Conservation (phyloP, 2,888 invertebrate genomes). For the Scelioninae gen. 2 region DNA sequence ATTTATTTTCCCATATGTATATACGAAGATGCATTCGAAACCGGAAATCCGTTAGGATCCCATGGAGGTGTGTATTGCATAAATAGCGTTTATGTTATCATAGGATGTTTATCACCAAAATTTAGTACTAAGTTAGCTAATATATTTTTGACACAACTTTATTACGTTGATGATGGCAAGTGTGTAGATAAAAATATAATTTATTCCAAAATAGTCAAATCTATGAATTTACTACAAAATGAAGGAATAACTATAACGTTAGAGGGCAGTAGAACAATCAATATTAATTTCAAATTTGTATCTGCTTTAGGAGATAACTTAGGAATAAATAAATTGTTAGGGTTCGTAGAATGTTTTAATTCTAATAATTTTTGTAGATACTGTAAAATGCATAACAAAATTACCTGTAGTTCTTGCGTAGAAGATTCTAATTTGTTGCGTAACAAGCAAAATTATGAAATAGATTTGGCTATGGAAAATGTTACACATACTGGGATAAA, state of each 20-base stretch:
- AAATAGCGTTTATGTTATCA: conserved; percentile 5
- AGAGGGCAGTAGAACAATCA: background rate
- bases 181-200: conserved; percentile 6
- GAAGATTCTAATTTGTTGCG: conserved; percentile 26
- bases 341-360: conserved; percentile 26
- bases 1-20: conserved; percentile 1
- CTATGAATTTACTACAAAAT: conserved; percentile 10
- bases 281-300: conserved; percentile 17
- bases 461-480: conserved; percentile 10
- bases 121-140: background rate
- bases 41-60: conserved; percentile 5
- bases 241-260: conserved; percentile 10
- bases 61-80: background rate
- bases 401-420: conserved; percentile 7
- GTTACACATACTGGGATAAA: conserved; percentile 19
- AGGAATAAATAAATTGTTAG: conserved; percentile 15
- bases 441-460: conserved; percentile 21
- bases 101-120: conserved; percentile 17
- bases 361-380: conserved; percentile 28
- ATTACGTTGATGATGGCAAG: conserved; percentile 12
- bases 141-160: conserved; percentile 3
- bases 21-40: conserved; percentile 14
- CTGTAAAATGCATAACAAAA: conserved; percentile 22
- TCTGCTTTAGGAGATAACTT: conserved; percentile 28
- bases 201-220: conserved; percentile 4